Evolutionary conservation across 2,888 invertebrate genomes (phyloP).

Genomic region (Nipponacmea schrenckii): DNA sequence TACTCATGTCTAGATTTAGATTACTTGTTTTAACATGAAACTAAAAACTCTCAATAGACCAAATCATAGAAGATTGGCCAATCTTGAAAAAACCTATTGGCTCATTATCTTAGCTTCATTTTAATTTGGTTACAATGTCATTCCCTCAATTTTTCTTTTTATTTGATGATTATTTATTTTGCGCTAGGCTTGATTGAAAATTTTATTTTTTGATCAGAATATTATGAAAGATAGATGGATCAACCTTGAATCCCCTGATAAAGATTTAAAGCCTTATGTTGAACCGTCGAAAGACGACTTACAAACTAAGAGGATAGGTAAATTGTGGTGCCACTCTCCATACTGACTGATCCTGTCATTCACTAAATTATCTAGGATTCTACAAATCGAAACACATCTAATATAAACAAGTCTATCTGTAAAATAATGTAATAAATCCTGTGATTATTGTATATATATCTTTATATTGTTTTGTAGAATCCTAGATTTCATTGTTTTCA

Average conservation of each 20-base stretch:
- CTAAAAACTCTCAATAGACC: too few species aligned
- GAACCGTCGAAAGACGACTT: conserved; percentile 72
- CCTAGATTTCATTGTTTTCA: not conserved
- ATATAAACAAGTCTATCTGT: too few species aligned
- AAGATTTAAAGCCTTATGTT: conserved; percentile 94
- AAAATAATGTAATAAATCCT: too few species aligned
- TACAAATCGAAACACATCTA: not conserved
- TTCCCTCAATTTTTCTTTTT: conserved; percentile 15
- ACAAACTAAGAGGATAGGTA: conserved; percentile 65
- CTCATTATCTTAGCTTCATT: too few species aligned
- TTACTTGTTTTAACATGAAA: too few species aligned
- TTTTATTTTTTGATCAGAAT: conserved; percentile 49
- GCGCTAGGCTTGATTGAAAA: conserved; percentile 16
- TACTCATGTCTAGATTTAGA: too few species aligned
- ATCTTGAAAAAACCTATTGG: too few species aligned
- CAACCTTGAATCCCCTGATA: conserved; percentile 98
- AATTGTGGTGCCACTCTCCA: conserved; percentile 26
- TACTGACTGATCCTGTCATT: not conserved
- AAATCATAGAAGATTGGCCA: too few species aligned
- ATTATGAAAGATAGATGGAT: conserved; percentile 98
- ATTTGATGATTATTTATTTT: conserved; percentile 8
- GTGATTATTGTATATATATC: not conserved
- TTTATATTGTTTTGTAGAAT: conserved; percentile 2
- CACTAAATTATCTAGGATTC: not conserved
- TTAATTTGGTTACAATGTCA: not conserved